Percentiles rank a stretch among this genome's conserved stretches.
Conservation (phyloP, 1,140 invertebrate genomes). For the Macrotrachela quadricornifera region DNA sequence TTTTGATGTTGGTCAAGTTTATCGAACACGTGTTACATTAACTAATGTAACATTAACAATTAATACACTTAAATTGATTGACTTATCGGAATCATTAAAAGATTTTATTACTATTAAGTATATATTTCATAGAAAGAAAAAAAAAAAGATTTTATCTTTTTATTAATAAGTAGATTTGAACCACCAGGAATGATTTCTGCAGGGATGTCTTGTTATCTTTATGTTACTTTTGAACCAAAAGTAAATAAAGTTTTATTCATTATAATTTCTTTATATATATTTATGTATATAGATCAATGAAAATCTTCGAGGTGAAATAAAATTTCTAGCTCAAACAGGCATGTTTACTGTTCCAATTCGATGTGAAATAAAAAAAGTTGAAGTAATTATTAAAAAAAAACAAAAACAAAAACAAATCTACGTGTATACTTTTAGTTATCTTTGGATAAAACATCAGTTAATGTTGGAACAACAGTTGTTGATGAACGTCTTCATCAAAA, state of each 20-base stretch:
- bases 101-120: constrained; percentile 28
- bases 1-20: constrained; percentile 26
- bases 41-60: constrained; percentile 30
- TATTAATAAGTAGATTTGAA: constrained; percentile 2
- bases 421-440: not conserved
- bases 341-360: constrained; percentile 24
- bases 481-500: constrained; percentile 23
- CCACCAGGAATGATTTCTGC: constrained; percentile 31
- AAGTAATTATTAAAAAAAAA: constrained; percentile 16
- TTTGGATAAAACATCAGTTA: constrained; percentile 10
- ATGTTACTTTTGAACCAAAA: constrained; percentile 29
- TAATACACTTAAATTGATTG: constrained; percentile 24
- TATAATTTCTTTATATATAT: not conserved
- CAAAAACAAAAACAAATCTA: not conserved
- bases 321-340: constrained; percentile 27
- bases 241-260: constrained; percentile 12
- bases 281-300: constrained; percentile 24
- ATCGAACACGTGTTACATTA: constrained; percentile 26
- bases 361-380: constrained; percentile 30
- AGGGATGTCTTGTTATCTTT: constrained; percentile 28
- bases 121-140: constrained; percentile 9
- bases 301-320: constrained; percentile 24
- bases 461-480: constrained; percentile 27
- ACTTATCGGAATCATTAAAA: constrained; percentile 25
- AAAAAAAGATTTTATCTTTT: not conserved